Percentiles rank a stretch among this genome's conserved stretches.
Evolutionary conservation across 2,888 invertebrate genomes (phyloP).

Genomic region (Ophioninae sp.): DNA sequence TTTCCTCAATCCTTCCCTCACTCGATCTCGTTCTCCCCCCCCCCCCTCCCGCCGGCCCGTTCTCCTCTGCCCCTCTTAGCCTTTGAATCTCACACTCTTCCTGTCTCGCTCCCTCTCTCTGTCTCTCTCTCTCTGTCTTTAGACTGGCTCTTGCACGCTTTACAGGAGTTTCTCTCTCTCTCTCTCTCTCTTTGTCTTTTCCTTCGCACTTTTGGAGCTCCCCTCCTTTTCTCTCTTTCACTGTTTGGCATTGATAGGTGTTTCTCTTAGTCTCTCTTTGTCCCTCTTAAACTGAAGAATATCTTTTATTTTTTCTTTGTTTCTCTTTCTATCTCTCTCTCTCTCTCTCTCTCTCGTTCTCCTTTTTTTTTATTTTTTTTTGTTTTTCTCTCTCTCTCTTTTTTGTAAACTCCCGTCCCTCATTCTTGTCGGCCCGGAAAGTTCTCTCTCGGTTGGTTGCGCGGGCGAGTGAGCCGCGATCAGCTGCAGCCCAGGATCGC

Average conservation of each 20-base stretch:
- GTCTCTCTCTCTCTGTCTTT: constrained; percentile 1
- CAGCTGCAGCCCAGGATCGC: constrained; percentile 28
- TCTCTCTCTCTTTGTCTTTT: not conserved
- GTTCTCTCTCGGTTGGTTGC: constrained; percentile 47
- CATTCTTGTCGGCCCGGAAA: constrained; percentile 46
- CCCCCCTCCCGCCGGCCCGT: no score
- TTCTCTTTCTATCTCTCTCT: not conserved
- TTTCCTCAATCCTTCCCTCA: not conserved
- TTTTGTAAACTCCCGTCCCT: constrained; percentile 11
- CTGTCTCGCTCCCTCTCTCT: constrained; percentile 34
- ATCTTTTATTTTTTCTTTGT: no score
- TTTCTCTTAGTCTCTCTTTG: no score
- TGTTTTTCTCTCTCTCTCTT: not conserved
- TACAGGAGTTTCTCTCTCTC: no score
- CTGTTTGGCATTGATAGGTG: no score
- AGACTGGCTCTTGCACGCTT: no score
- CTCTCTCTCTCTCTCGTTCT: not conserved
- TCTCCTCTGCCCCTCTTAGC: no score
- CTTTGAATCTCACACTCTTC: constrained; percentile 33
- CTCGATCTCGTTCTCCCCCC: not conserved
- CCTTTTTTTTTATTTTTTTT: no score
- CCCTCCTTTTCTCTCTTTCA: constrained; percentile 35
- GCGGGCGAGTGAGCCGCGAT: constrained; percentile 45
- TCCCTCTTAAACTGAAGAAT: no score
- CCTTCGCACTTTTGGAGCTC: not conserved